Evolutionary conservation across 2,797 vertebrate genomes (phyloP).

Genomic region (Lepilemur ruficaudatus): DNA sequence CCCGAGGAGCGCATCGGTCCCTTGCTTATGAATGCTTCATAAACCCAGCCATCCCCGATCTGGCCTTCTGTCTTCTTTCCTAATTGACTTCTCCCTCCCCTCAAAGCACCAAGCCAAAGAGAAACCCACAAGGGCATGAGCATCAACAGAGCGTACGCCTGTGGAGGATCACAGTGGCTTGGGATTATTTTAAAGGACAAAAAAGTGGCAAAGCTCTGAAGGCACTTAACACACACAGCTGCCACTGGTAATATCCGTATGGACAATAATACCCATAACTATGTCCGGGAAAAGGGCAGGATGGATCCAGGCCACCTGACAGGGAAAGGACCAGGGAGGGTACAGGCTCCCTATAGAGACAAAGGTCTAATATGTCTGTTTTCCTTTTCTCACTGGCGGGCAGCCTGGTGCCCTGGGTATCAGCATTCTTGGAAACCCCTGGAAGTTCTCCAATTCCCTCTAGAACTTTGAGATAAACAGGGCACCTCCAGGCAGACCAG

Average conservation of each 20-base stretch:
- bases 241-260: no score
- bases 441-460: background rate
- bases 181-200: conserved; percentile 39
- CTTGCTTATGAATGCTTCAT: background rate
- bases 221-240: background rate
- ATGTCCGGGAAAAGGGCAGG: background rate
- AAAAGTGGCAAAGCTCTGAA: rapidly evolving
- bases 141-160: background rate
- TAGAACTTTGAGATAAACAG: background rate
- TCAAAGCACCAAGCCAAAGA: conserved; percentile 42
- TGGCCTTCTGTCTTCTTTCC: conserved; percentile 27
- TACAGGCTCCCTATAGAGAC: background rate
- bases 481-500: background rate
- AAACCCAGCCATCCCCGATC: background rate
- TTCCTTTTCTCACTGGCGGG: background rate
- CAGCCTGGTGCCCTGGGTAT: background rate
- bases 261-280: background rate
- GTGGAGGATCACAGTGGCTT: background rate
- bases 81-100: conserved; percentile 38
- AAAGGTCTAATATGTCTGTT: background rate
- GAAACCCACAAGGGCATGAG: background rate
- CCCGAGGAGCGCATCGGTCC: background rate
- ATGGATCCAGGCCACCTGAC: background rate
- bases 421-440: background rate
- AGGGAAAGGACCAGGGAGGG: background rate